Evolutionary conservation across 2,888 invertebrate genomes (phyloP), one percentile per base, ranked within the genome.

Genomic region (Polymixis flavicincta): DNA sequence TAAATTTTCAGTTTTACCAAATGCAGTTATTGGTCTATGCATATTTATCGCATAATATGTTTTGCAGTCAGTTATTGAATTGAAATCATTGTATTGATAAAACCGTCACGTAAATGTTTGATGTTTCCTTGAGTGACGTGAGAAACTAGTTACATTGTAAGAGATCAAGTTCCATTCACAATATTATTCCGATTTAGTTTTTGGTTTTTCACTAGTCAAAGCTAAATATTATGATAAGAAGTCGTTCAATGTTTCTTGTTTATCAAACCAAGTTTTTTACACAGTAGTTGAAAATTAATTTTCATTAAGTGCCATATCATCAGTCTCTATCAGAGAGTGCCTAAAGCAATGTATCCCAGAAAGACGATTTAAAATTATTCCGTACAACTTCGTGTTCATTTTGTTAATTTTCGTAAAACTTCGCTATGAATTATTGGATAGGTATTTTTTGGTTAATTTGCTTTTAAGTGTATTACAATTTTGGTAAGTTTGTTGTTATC

Each of bases 171-270:
- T 75, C 14, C 25, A 22, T 60, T 32, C 50, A 70, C 7, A 79
- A 83, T 68, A 79, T 75, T 81, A 73, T 83, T 52, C 45, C n/a
- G 28, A n/a, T 63, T 63, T 11, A 17, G 60, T 61, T 71, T 60
- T 57, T 71, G n/a, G n/a, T 70, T 32, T 73, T 42, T 6, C 17
- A 28, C 22, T 64, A 55, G 17, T 32, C 13, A 22, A 52, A 42
- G n/a, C 9, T 69, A 85, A 90, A 90, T 89, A 89, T 90, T 90
- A 78, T 89, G 87, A 80, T 71, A 86, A 63, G 57, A 71, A 65
- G 59, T 85, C 72, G 22, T 80, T 80, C 80, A 85, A 67, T 65
- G 60, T 65, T 74, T 66, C 75, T 69, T 83, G 73, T 87, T 85
- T 84, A 79, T 74, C 0, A 77, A 87, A 80, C 79, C 66, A 77